phyloP scores from a whole-genome alignment of 2,113 vertebrate species.

The Oreocharis arfaki region DNA sequence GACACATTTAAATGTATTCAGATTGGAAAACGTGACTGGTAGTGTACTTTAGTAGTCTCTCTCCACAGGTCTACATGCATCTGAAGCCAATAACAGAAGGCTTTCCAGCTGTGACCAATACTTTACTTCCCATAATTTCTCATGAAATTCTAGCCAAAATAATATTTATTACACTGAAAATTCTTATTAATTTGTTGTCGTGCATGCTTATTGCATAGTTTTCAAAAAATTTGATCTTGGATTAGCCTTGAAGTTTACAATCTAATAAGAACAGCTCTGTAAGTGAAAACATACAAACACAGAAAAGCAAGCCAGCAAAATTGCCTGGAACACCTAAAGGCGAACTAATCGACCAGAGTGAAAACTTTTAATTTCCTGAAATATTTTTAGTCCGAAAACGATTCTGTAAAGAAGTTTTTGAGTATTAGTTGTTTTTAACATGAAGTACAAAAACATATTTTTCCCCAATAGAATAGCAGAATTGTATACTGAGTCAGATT shows the following conservation, averaged over 20 bases:
- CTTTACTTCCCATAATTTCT: neutral
- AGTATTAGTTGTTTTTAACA: neutral
- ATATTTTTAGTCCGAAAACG: neutral
- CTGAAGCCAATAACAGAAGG: neutral
- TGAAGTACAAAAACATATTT: neutral
- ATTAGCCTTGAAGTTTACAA: neutral
- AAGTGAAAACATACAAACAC: conserved; percentile 1
- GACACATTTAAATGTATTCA: neutral
- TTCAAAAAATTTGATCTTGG: neutral
- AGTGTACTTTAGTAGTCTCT: neutral
- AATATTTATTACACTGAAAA: neutral
- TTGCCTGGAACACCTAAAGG: neutral
- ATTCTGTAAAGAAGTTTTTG: neutral
- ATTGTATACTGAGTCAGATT: neutral
- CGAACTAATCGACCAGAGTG: neutral
- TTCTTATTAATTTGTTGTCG: neutral
- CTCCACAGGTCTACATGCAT: neutral
- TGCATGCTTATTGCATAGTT: neutral
- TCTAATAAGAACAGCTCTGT: neutral
- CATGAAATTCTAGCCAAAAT: neutral
- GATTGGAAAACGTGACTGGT: neutral
- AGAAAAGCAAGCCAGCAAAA: neutral
- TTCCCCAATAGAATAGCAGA: neutral
- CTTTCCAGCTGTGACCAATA: neutral
- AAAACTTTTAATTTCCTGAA: neutral